A percentile compares a stretch with the other conserved stretches of the same genome.
phyloP scores from a whole-genome alignment of 2,888 invertebrate species.

The Cancer borealis region DNA sequence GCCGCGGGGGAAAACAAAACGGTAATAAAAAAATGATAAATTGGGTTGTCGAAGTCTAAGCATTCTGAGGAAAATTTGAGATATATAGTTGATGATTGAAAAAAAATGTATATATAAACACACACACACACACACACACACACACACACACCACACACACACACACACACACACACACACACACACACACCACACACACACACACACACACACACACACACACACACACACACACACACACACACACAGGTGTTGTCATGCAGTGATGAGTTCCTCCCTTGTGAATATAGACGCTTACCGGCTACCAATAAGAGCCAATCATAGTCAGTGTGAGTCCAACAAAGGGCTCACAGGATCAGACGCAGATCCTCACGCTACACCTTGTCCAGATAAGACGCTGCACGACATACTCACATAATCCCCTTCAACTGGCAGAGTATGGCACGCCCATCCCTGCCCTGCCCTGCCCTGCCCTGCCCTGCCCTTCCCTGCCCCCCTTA shows the following conservation, averaged over 20 bases:
- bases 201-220: slow-evolving; percentile 16
- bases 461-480: not conserved
- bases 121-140: too few relatives aligned
- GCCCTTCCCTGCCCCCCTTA: not conserved
- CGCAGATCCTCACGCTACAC: not conserved
- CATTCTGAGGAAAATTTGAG: too few relatives aligned
- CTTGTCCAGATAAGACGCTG: slow-evolving; percentile 20
- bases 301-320: slow-evolving; percentile 29
- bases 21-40: too few relatives aligned
- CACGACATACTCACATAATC: not conserved
- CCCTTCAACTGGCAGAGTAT: not conserved
- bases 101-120: too few relatives aligned
- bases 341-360: slow-evolving; percentile 9
- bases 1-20: too few relatives aligned
- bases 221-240: not conserved
- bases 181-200: not conserved
- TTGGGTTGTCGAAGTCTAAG: too few relatives aligned
- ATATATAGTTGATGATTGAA: too few relatives aligned
- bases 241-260: not conserved
- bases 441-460: not conserved
- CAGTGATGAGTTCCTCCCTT: not conserved
- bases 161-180: not conserved
- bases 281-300: not conserved
- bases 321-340: not conserved
- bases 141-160: not conserved